Evolutionary conservation across 2,888 invertebrate species (phyloP), one percentile per base, ranked within the genome.

Genomic region (Iphiclides podalirius): DNA sequence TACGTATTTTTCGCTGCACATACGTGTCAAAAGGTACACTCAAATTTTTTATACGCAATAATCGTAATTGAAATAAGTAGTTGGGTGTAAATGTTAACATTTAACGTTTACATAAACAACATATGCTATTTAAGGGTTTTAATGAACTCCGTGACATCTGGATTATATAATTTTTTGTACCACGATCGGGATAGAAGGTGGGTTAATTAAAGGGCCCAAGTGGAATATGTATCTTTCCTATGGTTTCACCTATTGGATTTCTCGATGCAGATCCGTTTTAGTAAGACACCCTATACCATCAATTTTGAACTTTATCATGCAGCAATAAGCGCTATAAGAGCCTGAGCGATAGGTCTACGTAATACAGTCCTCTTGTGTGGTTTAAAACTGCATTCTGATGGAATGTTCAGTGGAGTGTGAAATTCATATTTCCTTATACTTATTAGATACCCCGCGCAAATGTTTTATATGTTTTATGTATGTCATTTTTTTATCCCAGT

Each of bases 171-270:
- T n/a, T n/a, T n/a, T n/a, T n/a, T n/a, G n/a, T n/a, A n/a, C n/a
- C n/a, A n/a, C n/a, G n/a, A n/a, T n/a, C n/a, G n/a, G n/a, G n/a
- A n/a, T n/a, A n/a, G n/a, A n/a, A n/a, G n/a, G n/a, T n/a, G n/a
- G n/a, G n/a, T n/a, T n/a, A 20, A 20, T 20, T 20, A 20, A 20
- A 6, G 20, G 9, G n/a, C 9, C 2, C 34, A 17, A 40, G 40
- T 35, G 17, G 44, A 44, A 49, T 26, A 33, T 38, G 2, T 39
- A 17, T 39, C 34, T 15, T 39, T 40, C 23, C 35, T 44, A 44
- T 31, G 50, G 50, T 28, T 40, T 50, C 44, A 17, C 16, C 17
- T 34, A 50, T 50, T 35, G 39, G 35, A 40, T 50, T 35, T 39
- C 50, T 35, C 28, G 17, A 28, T 17, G 39, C 34, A 14, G 11